Evolutionary conservation across 2,888 invertebrate genomes (phyloP), one percentile per base, ranked within the genome.

Genomic region (Heliconius erato): DNA sequence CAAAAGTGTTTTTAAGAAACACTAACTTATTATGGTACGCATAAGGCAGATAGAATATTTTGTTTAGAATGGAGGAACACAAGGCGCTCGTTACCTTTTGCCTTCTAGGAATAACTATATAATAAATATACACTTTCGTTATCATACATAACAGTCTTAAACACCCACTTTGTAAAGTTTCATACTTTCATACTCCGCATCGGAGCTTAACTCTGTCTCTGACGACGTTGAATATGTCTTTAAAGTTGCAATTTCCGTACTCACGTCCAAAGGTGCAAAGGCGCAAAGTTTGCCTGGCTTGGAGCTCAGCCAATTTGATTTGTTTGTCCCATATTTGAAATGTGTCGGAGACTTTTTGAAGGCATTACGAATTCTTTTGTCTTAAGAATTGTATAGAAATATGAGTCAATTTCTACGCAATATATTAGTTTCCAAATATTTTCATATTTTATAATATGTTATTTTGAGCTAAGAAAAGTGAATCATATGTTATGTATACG

Each of bases 241-340:
- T 65, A 68, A 44, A 23, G 67, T 76, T 35, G 35, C 76, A 78
- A 68, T 49, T 67, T 65, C 65, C 67, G 32, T 67, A 44, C 26
- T 72, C 72, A 16, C 26, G 19, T 78, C 44, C 12, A 65, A 63
- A 71, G 63, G 71, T 80, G 74, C 68, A 77, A 78, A 81, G 77
- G 69, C 77, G 69, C 71, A 71, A 71, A 77, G 71, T 71, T 32
- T 32, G 32, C 32, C 3, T 32, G 32, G 32, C 63, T 80, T 80
- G 80, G 80, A 74, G 49, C 67, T 67, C n/a, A 59, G 76, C 80
- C 80, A 81, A 76, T 81, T 68, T 40, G 74, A 81, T 76, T 74
- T 74, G 74, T 80, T 81, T 80, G 54, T 28, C 68, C 76, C 80
- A 81, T 69, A 81, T 81, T 76, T 74, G 74, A 74, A 72, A 28